These are phyloP conservation scores for Drosophila formosana DNA, from an alignment of 2,888 invertebrate species.

Conservation along the genomic window DNA sequence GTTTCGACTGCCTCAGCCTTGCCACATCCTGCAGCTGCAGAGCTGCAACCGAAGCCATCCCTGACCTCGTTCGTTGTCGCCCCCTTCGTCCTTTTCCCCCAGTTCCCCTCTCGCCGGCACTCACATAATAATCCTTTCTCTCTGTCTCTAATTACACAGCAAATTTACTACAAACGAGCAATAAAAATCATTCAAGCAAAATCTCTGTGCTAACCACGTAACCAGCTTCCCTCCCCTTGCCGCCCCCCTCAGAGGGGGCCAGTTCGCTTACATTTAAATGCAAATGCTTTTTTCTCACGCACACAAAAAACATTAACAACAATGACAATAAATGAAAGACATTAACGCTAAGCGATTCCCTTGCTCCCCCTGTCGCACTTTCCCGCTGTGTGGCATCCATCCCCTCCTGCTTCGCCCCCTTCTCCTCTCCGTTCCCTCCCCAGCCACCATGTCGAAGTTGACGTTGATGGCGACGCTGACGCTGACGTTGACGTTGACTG, in stretches of 20 bases:
- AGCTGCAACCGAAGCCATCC: constrained; percentile 14
- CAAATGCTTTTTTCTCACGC: constrained; percentile 78
- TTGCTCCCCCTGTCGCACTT: not conserved
- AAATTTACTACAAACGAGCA: constrained; percentile 80
- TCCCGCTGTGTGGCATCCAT: constrained; percentile 12
- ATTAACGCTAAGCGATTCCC: constrained; percentile 74
- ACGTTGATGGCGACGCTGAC: constrained; percentile 16
- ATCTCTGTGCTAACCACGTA: constrained; percentile 64
- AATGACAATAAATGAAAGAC: constrained; percentile 79
- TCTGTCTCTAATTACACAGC: constrained; percentile 72
- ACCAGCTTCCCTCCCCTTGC: constrained; percentile 24
- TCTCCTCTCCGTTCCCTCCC: not conserved
- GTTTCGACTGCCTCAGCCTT: not conserved
- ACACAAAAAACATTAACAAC: constrained; percentile 69
- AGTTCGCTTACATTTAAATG: constrained; percentile 55
- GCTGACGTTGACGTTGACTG: constrained; percentile 35
- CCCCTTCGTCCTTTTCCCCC: not conserved
- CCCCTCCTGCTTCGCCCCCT: not conserved
- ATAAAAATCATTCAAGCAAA: constrained; percentile 81
- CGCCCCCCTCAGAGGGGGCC: not conserved
- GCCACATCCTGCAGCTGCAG: constrained; percentile 8
- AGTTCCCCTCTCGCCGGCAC: not conserved
- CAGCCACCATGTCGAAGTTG: not conserved
- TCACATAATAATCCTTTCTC: constrained; percentile 59
- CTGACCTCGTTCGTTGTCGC: constrained; percentile 13